A percentile compares a stretch with the other conserved stretches of the same genome.
Conservation (phyloP, 2,113 vertebrate species). For the Thomomys bottae region DNA sequence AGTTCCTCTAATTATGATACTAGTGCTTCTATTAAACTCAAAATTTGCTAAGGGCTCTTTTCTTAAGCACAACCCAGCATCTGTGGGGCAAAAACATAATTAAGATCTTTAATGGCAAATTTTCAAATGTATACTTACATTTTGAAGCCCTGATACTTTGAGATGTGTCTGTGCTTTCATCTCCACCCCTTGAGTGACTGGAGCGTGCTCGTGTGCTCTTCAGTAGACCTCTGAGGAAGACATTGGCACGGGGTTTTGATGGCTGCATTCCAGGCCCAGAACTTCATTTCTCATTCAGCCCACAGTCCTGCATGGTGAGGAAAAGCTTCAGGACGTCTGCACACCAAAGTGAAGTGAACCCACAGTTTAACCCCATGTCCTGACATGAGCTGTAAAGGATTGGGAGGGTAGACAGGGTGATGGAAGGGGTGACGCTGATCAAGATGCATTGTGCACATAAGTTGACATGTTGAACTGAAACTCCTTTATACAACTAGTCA, state of each 20-base stretch:
- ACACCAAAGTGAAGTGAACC: background rate
- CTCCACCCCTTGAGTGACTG: background rate
- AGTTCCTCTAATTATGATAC: conserved; percentile 51
- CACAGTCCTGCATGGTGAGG: background rate
- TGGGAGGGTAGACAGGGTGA: background rate
- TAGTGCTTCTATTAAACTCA: conserved; percentile 37
- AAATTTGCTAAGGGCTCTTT: conserved; percentile 59
- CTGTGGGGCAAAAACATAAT: conserved; percentile 28
- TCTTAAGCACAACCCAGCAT: conserved; percentile 45
- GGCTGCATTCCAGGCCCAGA: background rate
- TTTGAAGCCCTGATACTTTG: conserved; percentile 35
- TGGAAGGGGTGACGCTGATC: too few relatives aligned
- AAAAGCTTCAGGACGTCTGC: background rate
- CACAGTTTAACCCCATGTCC: background rate
- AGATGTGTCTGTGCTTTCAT: background rate
- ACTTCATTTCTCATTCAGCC: background rate
- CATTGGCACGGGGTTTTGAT: background rate
- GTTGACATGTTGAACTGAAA: too few relatives aligned
- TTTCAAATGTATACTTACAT: conserved; percentile 24
- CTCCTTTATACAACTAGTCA: too few relatives aligned
- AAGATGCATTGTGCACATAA: too few relatives aligned
- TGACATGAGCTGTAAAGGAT: background rate
- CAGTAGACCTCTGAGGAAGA: background rate
- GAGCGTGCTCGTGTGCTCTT: background rate
- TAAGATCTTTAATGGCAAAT: conserved; percentile 54